Evolutionary conservation across 1,140 invertebrate species (phyloP).

Genomic region (Parapsyche elsis): DNA sequence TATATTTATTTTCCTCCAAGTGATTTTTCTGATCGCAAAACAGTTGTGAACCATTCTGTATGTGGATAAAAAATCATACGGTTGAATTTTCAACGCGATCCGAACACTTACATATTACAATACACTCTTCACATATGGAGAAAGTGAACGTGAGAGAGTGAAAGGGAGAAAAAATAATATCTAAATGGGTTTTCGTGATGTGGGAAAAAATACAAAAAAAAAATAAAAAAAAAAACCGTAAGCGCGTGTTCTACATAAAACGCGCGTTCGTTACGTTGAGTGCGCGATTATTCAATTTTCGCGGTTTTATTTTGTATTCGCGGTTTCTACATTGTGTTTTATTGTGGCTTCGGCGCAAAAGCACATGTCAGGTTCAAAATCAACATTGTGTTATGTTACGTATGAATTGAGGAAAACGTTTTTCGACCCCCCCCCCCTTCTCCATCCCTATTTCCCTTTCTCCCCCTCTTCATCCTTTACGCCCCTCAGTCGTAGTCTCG

Average conservation of each 20-base stretch:
- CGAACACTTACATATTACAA: too few species aligned
- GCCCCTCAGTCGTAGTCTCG: neutral
- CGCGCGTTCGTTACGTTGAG: conserved; percentile 22
- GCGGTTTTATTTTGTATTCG: conserved; percentile 26
- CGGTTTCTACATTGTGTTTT: conserved; percentile 11
- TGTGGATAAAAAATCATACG: too few species aligned
- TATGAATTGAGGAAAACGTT: neutral
- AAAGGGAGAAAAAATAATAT: too few species aligned
- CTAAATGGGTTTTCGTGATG: neutral
- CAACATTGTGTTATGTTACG: neutral
- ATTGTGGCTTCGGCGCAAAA: neutral
- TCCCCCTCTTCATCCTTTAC: too few species aligned
- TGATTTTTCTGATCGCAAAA: too few species aligned
- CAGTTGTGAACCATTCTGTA: too few species aligned
- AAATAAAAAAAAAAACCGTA: conserved; percentile 1
- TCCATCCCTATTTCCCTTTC: too few species aligned
- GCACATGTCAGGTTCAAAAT: conserved; percentile 14
- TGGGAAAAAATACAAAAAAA: neutral
- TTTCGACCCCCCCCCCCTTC: neutral
- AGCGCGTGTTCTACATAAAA: conserved; percentile 7
- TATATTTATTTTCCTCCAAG: too few species aligned
- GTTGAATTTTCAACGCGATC: too few species aligned
- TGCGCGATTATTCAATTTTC: conserved; percentile 24
- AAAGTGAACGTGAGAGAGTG: too few species aligned
- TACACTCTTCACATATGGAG: too few species aligned